These are phyloP conservation scores for Colletes gigas DNA, from an alignment of 1,140 invertebrate genomes.

Conservation along the genomic window DNA sequence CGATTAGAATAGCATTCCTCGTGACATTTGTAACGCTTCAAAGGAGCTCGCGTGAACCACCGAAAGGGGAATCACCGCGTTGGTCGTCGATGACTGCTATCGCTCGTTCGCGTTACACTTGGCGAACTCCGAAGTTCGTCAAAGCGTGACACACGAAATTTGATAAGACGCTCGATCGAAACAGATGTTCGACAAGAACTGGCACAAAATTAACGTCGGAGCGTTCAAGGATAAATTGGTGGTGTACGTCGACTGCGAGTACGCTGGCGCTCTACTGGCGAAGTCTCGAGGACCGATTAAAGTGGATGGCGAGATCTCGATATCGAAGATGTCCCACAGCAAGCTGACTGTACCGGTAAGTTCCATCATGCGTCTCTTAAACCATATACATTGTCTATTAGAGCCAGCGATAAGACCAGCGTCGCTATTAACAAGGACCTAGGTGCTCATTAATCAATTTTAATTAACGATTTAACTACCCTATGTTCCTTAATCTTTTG, in stretches of 20 bases:
- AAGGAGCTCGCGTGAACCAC: background rate
- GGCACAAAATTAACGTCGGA: slow-evolving; percentile 91
- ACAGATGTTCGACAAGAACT: slow-evolving; percentile 86
- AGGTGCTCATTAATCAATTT: background rate
- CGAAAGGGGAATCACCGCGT: background rate
- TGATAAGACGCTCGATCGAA: background rate
- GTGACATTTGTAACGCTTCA: slow-evolving; percentile 18
- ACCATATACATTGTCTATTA: background rate
- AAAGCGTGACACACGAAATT: background rate
- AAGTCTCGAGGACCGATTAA: slow-evolving; percentile 84
- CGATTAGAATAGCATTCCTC: slow-evolving; percentile 6
- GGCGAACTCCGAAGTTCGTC: background rate
- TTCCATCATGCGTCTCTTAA: slow-evolving; percentile 36
- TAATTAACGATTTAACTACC: background rate
- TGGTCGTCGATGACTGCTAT: background rate
- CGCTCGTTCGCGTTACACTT: background rate
- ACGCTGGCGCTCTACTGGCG: slow-evolving; percentile 77
- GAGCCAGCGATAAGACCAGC: background rate
- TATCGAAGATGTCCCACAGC: slow-evolving; percentile 84
- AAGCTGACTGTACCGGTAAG: slow-evolving; percentile 85
- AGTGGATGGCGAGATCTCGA: slow-evolving; percentile 85
- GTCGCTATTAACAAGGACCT: background rate
- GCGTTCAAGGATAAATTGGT: slow-evolving; percentile 85
- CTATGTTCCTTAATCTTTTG: too few relatives aligned
- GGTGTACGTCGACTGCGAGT: slow-evolving; percentile 87